Base-by-base conservation (phyloP, 2,888 invertebrate species). In the Brenthis daphne region DNA sequence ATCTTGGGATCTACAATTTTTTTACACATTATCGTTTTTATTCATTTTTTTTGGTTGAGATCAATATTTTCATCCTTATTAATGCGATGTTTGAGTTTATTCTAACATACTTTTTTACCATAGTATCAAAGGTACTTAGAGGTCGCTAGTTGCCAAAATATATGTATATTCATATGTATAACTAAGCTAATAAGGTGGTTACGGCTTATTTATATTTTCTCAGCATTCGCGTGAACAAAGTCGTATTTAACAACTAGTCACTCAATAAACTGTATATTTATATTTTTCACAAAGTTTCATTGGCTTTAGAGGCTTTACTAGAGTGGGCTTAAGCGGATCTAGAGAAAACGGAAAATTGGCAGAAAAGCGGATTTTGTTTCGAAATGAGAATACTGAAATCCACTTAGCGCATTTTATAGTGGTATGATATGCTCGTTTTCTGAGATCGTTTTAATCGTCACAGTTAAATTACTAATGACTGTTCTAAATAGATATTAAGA, bases 331-430 rank as follows among this genome's bases (percentile, higher is more conserved):
- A 67, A 64, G 73, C 64, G 68, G 71, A 76, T 68, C 69, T 66
- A 68, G 71, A 78, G 72, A 74, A 75, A 56, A 68, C 67, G 69
- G 75, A 72, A 76, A 77, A 76, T 77, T 72, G 70, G 70, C 67
- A 73, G 72, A 75, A 76, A 80, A 80, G 69, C 37, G 67, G 76
- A 67, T 68, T 71, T 71, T 70, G 71, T 48, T 16, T 48, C 76
- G 77, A 70, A 78, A 77, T 77, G 78, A 75, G 69, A 67, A 67
- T 73, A 75, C 76, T 74, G 70, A 66, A 74, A 76, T 74, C 68
- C 75, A 74, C 73, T 76, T 71, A 75, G 71, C 65, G 69, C 70
- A 55, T 53, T 50, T 54, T 63, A 53, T 43, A 63, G 37, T 16
- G n/a, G n/a, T 6, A 6, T 16, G 16, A 51, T 51, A 51, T 6